A percentile compares a stretch with the other conserved stretches of the same genome.
phyloP scores from a whole-genome alignment of 2,113 vertebrate genomes.

The Narcine bancroftii region DNA sequence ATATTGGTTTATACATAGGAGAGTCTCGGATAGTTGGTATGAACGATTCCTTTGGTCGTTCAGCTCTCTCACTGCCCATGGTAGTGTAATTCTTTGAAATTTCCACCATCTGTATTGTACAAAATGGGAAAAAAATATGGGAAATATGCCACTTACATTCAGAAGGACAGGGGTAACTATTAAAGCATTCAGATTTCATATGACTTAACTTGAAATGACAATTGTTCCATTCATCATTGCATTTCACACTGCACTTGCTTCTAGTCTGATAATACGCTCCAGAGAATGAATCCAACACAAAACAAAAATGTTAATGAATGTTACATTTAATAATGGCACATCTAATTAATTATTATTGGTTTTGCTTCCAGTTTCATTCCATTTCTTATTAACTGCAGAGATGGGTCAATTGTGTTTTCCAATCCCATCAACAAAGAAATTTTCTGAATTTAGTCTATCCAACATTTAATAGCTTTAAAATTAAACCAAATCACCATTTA shows the following conservation, averaged over 20 bases:
- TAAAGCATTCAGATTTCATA: neutral
- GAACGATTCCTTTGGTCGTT: too few relatives aligned
- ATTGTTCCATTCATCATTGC: neutral
- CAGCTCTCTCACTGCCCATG: too few relatives aligned
- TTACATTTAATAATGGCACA: conserved; percentile 2
- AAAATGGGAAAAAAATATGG: too few relatives aligned
- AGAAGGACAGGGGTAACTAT: neutral
- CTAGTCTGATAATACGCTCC: neutral
- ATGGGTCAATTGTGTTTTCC: neutral
- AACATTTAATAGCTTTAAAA: neutral
- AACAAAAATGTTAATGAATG: neutral
- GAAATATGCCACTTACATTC: neutral
- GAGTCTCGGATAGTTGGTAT: too few relatives aligned
- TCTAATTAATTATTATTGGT: neutral
- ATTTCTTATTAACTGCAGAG: neutral
- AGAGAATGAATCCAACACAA: neutral
- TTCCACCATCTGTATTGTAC: too few relatives aligned
- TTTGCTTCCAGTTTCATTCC: neutral
- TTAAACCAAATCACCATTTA: conserved; percentile 1
- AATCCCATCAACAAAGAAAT: neutral
- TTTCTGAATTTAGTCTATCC: neutral
- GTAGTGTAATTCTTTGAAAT: too few relatives aligned
- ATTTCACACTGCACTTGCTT: neutral
- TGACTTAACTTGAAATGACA: neutral
- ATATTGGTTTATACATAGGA: too few relatives aligned